These are phyloP conservation scores for Petaurus breviceps DNA, from an alignment of 2,113 vertebrate genomes.

Conservation along the genomic window DNA sequence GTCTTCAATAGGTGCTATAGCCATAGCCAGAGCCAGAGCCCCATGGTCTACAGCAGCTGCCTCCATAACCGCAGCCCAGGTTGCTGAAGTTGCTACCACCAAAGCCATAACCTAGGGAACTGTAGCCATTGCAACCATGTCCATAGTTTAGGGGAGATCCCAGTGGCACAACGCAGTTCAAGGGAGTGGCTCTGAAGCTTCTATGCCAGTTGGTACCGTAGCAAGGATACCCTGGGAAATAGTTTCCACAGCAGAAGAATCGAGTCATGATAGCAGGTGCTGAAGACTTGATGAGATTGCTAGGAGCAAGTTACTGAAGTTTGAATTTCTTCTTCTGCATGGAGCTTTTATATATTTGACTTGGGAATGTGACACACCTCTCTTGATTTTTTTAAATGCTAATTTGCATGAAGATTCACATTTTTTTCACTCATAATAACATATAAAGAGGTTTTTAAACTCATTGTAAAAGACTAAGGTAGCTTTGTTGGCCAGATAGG, in stretches of 20 bases:
- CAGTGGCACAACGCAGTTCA: slow-evolving; percentile 71
- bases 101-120: slow-evolving; percentile 69
- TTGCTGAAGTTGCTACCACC: slow-evolving; percentile 58
- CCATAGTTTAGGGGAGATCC: slow-evolving; percentile 68
- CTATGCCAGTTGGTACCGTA: slow-evolving; percentile 75
- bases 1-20: slow-evolving; percentile 74
- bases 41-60: slow-evolving; percentile 66
- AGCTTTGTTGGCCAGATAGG: slow-evolving; percentile 52
- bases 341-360: slow-evolving; percentile 60
- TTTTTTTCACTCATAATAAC: slow-evolving; percentile 54
- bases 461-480: slow-evolving; percentile 57
- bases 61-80: slow-evolving; percentile 53
- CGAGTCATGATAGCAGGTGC: slow-evolving; percentile 64
- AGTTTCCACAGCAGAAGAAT: slow-evolving; percentile 75
- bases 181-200: slow-evolving; percentile 69
- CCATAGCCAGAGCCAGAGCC: slow-evolving; percentile 74
- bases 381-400: neutral
- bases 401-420: slow-evolving; percentile 53
- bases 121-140: slow-evolving; percentile 52
- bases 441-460: slow-evolving; percentile 57
- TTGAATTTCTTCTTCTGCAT: slow-evolving; percentile 5
- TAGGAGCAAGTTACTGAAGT: neutral
- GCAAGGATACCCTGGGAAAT: slow-evolving; percentile 75
- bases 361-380: slow-evolving; percentile 6
- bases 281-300: neutral